Percentiles rank a stretch among this genome's conserved stretches.
phyloP scores from a whole-genome alignment of 1,140 invertebrate species.

The Trypoxylus dichotomus region DNA sequence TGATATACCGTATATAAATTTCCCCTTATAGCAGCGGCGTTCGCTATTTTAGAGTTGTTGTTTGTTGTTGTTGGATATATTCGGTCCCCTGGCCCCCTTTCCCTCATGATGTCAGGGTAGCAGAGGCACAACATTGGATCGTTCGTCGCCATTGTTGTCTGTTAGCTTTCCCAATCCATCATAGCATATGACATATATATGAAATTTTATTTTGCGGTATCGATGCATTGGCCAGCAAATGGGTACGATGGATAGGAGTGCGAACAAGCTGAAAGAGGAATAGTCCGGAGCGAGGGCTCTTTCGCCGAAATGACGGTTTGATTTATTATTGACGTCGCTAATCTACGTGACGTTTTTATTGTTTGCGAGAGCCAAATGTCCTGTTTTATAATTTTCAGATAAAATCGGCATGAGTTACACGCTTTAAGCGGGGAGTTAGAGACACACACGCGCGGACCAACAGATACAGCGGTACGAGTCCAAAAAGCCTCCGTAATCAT shows the following conservation, averaged over 20 bases:
- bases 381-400: slow-evolving; percentile 53
- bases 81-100: slow-evolving; percentile 20
- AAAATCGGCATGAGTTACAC: slow-evolving; percentile 50
- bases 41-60: slow-evolving; percentile 31
- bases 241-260: neutral
- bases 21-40: slow-evolving; percentile 44
- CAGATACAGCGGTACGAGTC: neutral
- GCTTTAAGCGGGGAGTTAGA: slow-evolving; percentile 22
- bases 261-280: slow-evolving; percentile 12
- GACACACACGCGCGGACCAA: neutral
- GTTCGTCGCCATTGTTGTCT: slow-evolving; percentile 43
- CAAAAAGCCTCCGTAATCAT: slow-evolving; percentile 28
- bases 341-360: slow-evolving; percentile 55
- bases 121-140: neutral
- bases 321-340: slow-evolving; percentile 53
- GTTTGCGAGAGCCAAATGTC: slow-evolving; percentile 49
- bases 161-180: slow-evolving; percentile 49
- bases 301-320: slow-evolving; percentile 51
- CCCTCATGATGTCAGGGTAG: slow-evolving; percentile 14
- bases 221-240: slow-evolving; percentile 43
- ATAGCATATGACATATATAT: slow-evolving; percentile 48
- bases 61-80: neutral
- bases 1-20: slow-evolving; percentile 48
- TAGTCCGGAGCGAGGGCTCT: slow-evolving; percentile 32
- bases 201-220: slow-evolving; percentile 52